Conservation (phyloP, 2,113 vertebrate genomes). For the Thomomys bottae region DNA sequence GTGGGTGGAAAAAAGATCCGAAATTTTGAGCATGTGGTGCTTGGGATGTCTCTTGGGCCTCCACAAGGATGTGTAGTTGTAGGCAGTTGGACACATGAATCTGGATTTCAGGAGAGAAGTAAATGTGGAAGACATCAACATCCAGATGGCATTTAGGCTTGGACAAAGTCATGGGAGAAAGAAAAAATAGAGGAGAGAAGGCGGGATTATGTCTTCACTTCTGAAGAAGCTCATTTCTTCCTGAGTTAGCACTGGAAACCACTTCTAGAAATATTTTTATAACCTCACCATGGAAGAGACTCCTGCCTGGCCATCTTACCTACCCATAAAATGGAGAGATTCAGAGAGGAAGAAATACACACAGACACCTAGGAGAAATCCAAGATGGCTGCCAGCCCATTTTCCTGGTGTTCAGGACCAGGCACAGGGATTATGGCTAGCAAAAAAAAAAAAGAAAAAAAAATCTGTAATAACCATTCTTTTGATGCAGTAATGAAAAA, state of each 20-base stretch:
- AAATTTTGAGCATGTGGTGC: neutral
- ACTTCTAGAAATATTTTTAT: slow-evolving; percentile 62
- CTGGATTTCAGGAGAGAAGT: slow-evolving; percentile 49
- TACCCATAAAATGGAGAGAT: neutral
- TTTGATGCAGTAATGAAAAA: neutral
- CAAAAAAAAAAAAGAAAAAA: no score
- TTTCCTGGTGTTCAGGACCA: neutral
- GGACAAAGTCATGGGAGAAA: slow-evolving; percentile 31
- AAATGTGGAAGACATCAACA: slow-evolving; percentile 25
- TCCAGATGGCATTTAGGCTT: slow-evolving; percentile 70
- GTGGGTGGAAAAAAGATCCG: slow-evolving; percentile 18
- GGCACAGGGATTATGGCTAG: neutral
- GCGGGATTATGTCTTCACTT: slow-evolving; percentile 38
- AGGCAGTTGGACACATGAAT: slow-evolving; percentile 27
- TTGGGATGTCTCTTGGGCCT: slow-evolving; percentile 9
- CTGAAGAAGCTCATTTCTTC: slow-evolving; percentile 45
- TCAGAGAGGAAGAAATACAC: neutral
- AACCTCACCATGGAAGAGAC: neutral
- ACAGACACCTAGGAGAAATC: neutral
- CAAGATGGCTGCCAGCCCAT: neutral
- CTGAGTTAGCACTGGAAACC: slow-evolving; percentile 39
- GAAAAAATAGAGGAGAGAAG: slow-evolving; percentile 64
- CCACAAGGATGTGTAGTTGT: slow-evolving; percentile 47
- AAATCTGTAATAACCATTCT: neutral
- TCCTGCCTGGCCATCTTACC: neutral